Percentiles rank a stretch among this genome's conserved stretches.
phyloP scores from a whole-genome alignment of 2,797 vertebrate species.

The Cynodonichthys magdalenae region DNA sequence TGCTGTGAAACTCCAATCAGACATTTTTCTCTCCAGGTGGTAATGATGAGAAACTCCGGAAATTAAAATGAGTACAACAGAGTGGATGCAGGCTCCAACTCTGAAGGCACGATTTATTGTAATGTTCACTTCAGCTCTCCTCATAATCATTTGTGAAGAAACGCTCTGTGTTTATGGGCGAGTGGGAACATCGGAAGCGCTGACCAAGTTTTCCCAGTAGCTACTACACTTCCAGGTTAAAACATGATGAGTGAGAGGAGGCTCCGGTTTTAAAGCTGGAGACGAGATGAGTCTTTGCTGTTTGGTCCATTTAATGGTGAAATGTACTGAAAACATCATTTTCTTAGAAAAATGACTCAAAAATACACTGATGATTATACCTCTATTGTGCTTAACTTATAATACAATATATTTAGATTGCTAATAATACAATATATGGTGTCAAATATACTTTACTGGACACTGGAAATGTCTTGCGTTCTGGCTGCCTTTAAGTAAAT shows the following conservation, averaged over 20 bases:
- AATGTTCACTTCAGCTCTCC: slow-evolving; percentile 31
- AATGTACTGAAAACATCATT: too few species aligned
- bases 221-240: background rate
- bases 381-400: too few species aligned
- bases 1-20: slow-evolving; percentile 38
- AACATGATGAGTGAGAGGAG: slow-evolving; percentile 52
- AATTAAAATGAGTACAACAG: slow-evolving; percentile 30
- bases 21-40: slow-evolving; percentile 36
- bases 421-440: too few species aligned
- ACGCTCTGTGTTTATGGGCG: slow-evolving; percentile 51
- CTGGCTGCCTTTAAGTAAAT: too few species aligned
- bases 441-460: too few species aligned
- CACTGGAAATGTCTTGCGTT: too few species aligned
- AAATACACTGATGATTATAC: too few species aligned
- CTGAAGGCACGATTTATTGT: slow-evolving; percentile 36
- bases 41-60: slow-evolving; percentile 33
- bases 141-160: slow-evolving; percentile 58
- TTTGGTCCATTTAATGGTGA: too few species aligned
- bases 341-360: too few species aligned
- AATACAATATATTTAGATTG: too few species aligned
- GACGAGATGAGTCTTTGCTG: slow-evolving; percentile 39
- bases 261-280: slow-evolving; percentile 51
- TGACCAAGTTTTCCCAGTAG: slow-evolving; percentile 39
- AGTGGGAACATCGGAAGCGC: slow-evolving; percentile 55
- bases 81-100: slow-evolving; percentile 23